Percentiles rank a stretch among this genome's conserved stretches.
These are phyloP conservation scores for Melanerpes aurifrons DNA, from an alignment of 2,113 vertebrate genomes.

Conservation along the genomic window DNA sequence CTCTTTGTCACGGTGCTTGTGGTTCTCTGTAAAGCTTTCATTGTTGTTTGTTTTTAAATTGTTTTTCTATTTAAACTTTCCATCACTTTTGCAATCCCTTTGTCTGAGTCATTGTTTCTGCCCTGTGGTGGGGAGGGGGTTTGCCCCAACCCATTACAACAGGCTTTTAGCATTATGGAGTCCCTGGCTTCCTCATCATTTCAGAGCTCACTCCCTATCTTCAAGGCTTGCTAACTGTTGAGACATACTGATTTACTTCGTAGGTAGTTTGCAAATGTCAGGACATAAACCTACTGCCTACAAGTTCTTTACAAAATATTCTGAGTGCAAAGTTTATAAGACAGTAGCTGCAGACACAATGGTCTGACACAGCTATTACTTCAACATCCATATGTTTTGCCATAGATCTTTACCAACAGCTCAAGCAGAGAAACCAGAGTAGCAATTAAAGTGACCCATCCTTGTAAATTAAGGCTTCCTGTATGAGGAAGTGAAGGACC, in stretches of 20 bases:
- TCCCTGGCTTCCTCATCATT: not conserved
- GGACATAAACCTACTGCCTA: not conserved
- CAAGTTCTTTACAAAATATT: not conserved
- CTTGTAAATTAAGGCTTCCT: constrained; percentile 81
- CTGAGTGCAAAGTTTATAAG: not conserved
- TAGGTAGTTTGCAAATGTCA: not conserved
- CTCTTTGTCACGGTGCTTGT: too few species aligned
- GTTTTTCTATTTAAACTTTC: too few species aligned
- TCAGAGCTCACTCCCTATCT: not conserved
- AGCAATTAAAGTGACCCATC: constrained; percentile 75
- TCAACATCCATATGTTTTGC: not conserved
- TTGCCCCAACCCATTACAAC: too few species aligned
- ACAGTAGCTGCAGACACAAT: not conserved
- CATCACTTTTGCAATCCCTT: too few species aligned
- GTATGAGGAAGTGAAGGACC: constrained; percentile 63
- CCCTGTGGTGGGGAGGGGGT: too few species aligned
- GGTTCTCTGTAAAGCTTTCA: too few species aligned
- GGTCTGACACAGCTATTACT: not conserved
- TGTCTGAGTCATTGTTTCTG: too few species aligned
- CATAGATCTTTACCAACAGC: constrained; percentile 58
- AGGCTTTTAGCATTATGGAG: not conserved
- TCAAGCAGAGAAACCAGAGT: constrained; percentile 62
- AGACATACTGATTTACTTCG: not conserved
- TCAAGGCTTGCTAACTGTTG: not conserved
- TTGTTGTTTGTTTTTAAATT: too few species aligned